Conservation (phyloP, 2,113 vertebrate species). For the Triplophysa tibetana region DNA sequence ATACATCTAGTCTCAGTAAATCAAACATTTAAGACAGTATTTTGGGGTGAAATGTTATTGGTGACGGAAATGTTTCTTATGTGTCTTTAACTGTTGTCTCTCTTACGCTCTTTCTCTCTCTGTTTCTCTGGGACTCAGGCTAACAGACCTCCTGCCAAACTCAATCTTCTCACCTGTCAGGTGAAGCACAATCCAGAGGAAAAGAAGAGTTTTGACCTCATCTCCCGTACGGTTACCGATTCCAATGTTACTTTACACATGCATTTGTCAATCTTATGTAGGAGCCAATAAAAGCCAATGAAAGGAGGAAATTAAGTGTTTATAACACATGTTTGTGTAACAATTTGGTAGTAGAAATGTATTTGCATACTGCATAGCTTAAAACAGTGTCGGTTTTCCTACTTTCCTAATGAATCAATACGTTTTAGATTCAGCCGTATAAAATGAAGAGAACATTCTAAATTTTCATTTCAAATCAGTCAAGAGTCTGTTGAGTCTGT, state of each 20-base stretch:
- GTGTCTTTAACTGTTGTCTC: not conserved
- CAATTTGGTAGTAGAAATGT: no score
- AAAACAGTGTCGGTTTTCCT: no score
- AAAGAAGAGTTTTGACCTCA: slow-evolving; percentile 98
- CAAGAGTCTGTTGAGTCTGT: no score
- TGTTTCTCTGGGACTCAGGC: slow-evolving; percentile 72
- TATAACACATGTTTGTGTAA: no score
- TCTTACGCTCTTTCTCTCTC: not conserved
- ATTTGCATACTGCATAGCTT: no score
- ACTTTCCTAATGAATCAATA: no score
- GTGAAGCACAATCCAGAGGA: slow-evolving; percentile 99
- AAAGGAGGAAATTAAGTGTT: not conserved
- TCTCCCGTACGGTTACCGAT: slow-evolving; percentile 85
- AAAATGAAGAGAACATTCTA: no score
- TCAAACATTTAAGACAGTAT: no score
- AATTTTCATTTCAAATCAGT: no score
- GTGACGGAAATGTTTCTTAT: not conserved
- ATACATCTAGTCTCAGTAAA: no score
- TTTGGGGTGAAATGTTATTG: not conserved
- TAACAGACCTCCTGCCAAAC: slow-evolving; percentile 96
- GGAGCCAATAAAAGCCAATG: not conserved
- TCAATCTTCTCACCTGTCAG: slow-evolving; percentile 98
- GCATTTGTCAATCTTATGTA: not conserved
- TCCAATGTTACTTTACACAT: not conserved
- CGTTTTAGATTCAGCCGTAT: no score